A percentile compares a stretch with the other conserved stretches of the same genome.
phyloP scores from a whole-genome alignment of 2,797 vertebrate species.

The Amblyraja radiata region DNA sequence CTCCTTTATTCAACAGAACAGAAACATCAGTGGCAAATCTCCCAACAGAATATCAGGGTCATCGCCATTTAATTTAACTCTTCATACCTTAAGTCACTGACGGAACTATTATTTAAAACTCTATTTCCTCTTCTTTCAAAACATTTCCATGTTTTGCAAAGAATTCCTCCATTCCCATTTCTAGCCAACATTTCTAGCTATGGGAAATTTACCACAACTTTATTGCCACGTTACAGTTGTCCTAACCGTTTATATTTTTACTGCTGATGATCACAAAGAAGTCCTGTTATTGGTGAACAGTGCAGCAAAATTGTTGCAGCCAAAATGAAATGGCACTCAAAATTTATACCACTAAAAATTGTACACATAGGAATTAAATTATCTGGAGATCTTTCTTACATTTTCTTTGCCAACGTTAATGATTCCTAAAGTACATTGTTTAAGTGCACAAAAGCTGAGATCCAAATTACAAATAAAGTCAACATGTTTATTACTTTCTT shows the following conservation, averaged over 20 bases:
- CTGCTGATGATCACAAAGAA: background rate
- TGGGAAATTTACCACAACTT: background rate
- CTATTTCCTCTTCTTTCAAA: background rate
- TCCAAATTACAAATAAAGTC: constrained; percentile 3
- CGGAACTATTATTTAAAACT: background rate
- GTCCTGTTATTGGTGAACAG: background rate
- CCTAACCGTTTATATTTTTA: background rate
- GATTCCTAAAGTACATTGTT: constrained; percentile 30
- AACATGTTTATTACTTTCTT: background rate
- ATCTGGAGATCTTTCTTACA: background rate
- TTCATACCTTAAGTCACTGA: background rate
- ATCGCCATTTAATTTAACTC: background rate
- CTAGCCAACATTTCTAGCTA: background rate
- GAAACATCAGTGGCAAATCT: background rate
- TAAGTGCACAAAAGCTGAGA: background rate
- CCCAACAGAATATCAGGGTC: background rate
- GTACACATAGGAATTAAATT: background rate
- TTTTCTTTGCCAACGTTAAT: background rate
- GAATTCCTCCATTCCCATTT: background rate
- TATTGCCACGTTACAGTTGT: background rate
- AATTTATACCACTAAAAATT: constrained; percentile 21
- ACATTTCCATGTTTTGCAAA: background rate
- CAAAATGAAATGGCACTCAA: background rate
- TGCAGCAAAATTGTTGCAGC: background rate
- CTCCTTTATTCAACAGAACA: background rate